A percentile compares a stretch with the other conserved stretches of the same genome.
These are phyloP conservation scores for Phoxinus phoxinus DNA, from an alignment of 2,113 vertebrate species.

Conservation along the genomic window DNA sequence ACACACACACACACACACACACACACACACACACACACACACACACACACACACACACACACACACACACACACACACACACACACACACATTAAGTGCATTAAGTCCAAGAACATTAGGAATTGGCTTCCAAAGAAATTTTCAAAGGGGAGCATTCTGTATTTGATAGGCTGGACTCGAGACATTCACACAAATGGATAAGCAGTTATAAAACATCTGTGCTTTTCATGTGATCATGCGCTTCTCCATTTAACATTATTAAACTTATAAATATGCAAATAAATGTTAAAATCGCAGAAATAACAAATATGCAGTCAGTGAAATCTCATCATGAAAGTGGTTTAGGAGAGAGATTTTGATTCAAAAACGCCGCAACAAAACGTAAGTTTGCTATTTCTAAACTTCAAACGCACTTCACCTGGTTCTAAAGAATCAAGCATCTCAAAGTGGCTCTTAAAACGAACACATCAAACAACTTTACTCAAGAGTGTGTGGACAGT, in stretches of 20 bases:
- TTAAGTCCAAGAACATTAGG: no score
- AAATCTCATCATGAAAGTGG: neutral
- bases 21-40: no score
- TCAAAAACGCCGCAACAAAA: neutral
- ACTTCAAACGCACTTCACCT: neutral
- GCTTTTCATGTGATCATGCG: neutral
- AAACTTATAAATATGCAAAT: neutral
- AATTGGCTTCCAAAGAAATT: no score
- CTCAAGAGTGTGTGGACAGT: conserved; percentile 2
- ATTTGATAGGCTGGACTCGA: no score
- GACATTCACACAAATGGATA: no score
- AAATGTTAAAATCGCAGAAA: neutral
- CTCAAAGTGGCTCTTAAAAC: neutral
- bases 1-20: no score
- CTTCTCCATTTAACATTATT: neutral
- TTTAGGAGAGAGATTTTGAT: neutral
- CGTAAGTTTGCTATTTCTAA: neutral
- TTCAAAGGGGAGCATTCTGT: no score
- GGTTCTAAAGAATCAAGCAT: neutral
- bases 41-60: no score
- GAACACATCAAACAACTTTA: conserved; percentile 10
- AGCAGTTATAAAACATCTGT: no score
- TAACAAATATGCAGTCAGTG: neutral
- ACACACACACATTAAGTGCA: no score
- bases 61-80: no score